Evolutionary conservation across 2,797 vertebrate genomes (phyloP).

Genomic region (Lerista edwardsae): DNA sequence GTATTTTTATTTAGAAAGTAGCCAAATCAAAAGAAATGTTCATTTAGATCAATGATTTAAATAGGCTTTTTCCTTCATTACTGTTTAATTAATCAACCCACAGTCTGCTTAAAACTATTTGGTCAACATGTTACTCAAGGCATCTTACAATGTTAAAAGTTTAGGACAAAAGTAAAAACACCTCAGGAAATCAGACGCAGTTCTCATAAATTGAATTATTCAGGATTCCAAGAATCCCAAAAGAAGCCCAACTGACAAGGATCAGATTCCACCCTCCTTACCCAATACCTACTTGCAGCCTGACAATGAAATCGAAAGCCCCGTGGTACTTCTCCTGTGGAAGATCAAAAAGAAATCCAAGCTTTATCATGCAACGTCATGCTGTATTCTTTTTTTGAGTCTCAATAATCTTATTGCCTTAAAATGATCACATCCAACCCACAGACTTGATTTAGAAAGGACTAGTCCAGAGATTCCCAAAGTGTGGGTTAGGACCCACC

Average conservation of each 20-base stretch:
- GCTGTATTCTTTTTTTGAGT: not conserved
- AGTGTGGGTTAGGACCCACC: too few relatives aligned
- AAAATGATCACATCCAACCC: not conserved
- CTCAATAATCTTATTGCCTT: not conserved
- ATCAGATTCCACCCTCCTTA: not conserved
- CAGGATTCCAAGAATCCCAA: not conserved
- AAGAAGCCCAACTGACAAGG: not conserved
- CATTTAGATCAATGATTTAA: too few relatives aligned
- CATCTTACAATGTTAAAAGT: not conserved
- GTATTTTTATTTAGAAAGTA: too few relatives aligned
- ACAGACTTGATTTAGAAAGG: not conserved
- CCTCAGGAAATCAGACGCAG: not conserved
- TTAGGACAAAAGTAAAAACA: not conserved
- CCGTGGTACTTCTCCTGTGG: slow-evolving; percentile 77
- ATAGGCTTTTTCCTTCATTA: not conserved
- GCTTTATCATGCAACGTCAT: not conserved
- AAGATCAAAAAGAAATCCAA: slow-evolving; percentile 29
- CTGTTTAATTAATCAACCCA: too few relatives aligned
- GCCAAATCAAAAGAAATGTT: too few relatives aligned
- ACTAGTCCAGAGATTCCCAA: too few relatives aligned
- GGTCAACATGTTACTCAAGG: not conserved
- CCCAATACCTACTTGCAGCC: slow-evolving; percentile 75
- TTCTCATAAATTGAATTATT: not conserved
- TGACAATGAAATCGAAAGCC: slow-evolving; percentile 83
- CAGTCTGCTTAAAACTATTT: not conserved